Percentiles rank a stretch among this genome's conserved stretches.
phyloP scores from a whole-genome alignment of 2,888 invertebrate species.

The Glyphotaelius pellucidus region DNA sequence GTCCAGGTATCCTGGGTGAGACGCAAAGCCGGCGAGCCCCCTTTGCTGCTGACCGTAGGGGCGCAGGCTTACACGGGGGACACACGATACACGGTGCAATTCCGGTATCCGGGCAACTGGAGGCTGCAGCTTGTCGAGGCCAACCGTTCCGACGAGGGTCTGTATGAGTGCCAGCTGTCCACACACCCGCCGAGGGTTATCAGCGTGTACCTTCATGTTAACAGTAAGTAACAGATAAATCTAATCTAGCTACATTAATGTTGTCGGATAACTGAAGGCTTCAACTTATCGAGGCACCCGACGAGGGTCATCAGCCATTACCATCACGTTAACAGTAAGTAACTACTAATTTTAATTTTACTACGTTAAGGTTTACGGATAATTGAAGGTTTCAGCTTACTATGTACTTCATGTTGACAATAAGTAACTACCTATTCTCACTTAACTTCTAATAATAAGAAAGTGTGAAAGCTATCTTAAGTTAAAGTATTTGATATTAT shows the following conservation, averaged over 20 bases:
- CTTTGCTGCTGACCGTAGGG: slow-evolving; percentile 78
- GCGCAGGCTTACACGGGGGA: slow-evolving; percentile 77
- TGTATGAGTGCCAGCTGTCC: slow-evolving; percentile 76
- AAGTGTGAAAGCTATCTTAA: too few relatives aligned
- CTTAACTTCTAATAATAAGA: too few relatives aligned
- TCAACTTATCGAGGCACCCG: slow-evolving; percentile 74
- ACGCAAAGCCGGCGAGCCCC: slow-evolving; percentile 78
- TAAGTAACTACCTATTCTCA: too few relatives aligned
- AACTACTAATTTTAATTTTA: neutral
- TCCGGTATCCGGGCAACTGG: slow-evolving; percentile 78
- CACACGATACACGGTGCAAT: slow-evolving; percentile 74
- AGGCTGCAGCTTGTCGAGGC: slow-evolving; percentile 75
- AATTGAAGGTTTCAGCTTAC: too few relatives aligned
- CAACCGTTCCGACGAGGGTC: slow-evolving; percentile 75
- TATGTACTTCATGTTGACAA: too few relatives aligned
- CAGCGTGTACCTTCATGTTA: slow-evolving; percentile 74
- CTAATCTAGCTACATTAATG: slow-evolving; percentile 69
- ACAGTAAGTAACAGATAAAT: slow-evolving; percentile 69
- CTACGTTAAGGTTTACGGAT: slow-evolving; percentile 69
- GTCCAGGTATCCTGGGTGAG: slow-evolving; percentile 83
- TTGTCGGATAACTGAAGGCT: slow-evolving; percentile 78
- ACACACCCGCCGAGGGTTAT: slow-evolving; percentile 77
- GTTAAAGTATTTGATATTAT: too few relatives aligned
- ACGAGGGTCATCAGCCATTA: slow-evolving; percentile 75
- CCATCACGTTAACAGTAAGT: slow-evolving; percentile 74